phyloP scores from a whole-genome alignment of 2,113 vertebrate genomes.

The Siphamia tubifer region DNA sequence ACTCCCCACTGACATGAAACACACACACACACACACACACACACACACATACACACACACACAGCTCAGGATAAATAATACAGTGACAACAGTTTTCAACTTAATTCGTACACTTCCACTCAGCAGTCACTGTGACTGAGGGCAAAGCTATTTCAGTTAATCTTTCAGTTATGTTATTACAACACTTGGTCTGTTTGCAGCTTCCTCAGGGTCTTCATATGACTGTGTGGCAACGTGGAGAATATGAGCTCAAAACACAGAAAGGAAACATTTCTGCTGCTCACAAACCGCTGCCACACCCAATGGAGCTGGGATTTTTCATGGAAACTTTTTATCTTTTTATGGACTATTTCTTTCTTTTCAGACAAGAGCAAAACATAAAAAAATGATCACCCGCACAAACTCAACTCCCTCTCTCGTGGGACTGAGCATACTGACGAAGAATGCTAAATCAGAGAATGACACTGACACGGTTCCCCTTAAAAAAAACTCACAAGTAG shows the following conservation, averaged over 20 bases:
- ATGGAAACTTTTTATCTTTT: constrained; percentile 31
- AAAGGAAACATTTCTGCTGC: constrained; percentile 49
- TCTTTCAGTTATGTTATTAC: constrained; percentile 56
- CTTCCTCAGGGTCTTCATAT: constrained; percentile 55
- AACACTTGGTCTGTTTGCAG: constrained; percentile 57
- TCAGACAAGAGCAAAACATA: constrained; percentile 13
- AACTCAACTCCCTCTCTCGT: constrained; percentile 6
- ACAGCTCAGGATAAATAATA: constrained; percentile 45
- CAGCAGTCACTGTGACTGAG: constrained; percentile 60
- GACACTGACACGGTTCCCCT: neutral
- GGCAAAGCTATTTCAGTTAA: constrained; percentile 55
- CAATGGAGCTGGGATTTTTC: constrained; percentile 33
- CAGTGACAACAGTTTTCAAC: constrained; percentile 62
- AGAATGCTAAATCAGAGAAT: neutral
- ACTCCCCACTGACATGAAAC: constrained; percentile 13
- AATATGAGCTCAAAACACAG: constrained; percentile 41
- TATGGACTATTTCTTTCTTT: constrained; percentile 24
- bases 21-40: constrained; percentile 16
- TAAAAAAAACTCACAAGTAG: neutral
- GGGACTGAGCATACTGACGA: constrained; percentile 1
- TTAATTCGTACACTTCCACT: constrained; percentile 49
- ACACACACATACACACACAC: constrained; percentile 9
- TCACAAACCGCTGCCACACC: constrained; percentile 55
- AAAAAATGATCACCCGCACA: constrained; percentile 4
- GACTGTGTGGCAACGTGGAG: constrained; percentile 54